Base-by-base conservation (phyloP, 92 coral and sea anemone genomes). In the Montipora capitata region DNA sequence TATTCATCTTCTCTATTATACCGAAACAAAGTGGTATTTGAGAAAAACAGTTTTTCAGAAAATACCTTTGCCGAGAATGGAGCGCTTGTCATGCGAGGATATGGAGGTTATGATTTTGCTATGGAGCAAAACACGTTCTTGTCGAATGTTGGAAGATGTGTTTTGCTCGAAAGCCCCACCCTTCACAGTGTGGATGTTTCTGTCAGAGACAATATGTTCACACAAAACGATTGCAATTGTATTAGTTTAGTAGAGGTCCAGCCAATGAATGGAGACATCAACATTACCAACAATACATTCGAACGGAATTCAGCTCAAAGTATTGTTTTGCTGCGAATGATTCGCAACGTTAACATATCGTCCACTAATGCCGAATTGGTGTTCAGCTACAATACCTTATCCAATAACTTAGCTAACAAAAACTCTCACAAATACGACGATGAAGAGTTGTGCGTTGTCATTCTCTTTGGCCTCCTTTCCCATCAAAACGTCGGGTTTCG, bases 381-480 rank as follows among this genome's bases (percentile, higher is more conserved):
- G 5, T 67, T 94, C 56, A 48, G 15, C 27, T 76, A 94, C 65
- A 94, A 94, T 56, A 80, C 88, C 1, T 61, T 94, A 27, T 40
- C 40, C 12, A 49, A 72, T 5, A 94, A 91, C 76, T n/a, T 42
- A 3, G 49, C 39, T 18, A 35, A 7, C 64, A 14, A 40, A 6
- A 10, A 48, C n/a, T 11, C 10, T 11, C 20, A 9, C 4, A 12
- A 4, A 11, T 20, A 20, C 27, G 27, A 20, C 27, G 41, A 16
- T 11, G 64, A 0, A 27, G 44, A 42, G 2, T n/a, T 52, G 27
- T 87, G 94, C 52, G 77, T 40, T 2, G 9, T 88, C 20, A 45
- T 17, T 15, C 40, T 94, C 2, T 67, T 85, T 62, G 96, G 96
- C 4, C 51, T 82, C 17, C 38, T 77, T 52, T 66, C 64, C 5